Base-by-base conservation (phyloP, 2,888 invertebrate species). In the Pachliopta kotzebuea region DNA sequence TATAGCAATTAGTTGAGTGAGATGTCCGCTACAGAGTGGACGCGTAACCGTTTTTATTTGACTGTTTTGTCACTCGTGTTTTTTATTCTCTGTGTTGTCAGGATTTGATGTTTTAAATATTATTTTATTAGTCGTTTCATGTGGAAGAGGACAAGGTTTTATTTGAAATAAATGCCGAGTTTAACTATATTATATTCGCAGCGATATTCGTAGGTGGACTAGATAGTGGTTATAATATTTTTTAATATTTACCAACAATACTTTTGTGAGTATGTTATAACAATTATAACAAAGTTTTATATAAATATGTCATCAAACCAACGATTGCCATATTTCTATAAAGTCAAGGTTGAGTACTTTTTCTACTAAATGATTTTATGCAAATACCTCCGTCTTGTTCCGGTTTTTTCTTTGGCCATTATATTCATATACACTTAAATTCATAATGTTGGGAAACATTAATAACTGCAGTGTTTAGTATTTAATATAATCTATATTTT, bases 1-100 rank as follows among this genome's bases (percentile, higher is more conserved):
- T 89, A 88, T 64, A 82, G 73, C 88, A 89, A 90, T 90, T 90
- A 90, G 90, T 90, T 90, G 90, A 90, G 87, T 90, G 90, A 90
- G 88, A 90, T 87, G 88, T 90, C 90, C 90, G 87, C 82, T 68
- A 70, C 74, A 63, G 81, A 71, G 79, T 80, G 86, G 86, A 86
- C 88, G 89, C 75, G 77, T 76, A 75, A 80, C 74, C 74, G 76
- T 78, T 85, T 88, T 87, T 87, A 87, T 84, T 83, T 70, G 76
- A 74, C 70, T 74, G 74, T 81, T 79, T 26, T 26, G 26, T 26
- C 81, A 76, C 78, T 80, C 75, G 74, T 76, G 45, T 45, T 45
- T 76, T 76, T 42, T 54, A 62, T 63, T 63, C 56, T 54, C 45
- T 45, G 20, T 56, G 24, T 52, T 9, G 21, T 14, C 53, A 20